Base-by-base conservation (phyloP, 2,113 vertebrate genomes). In the Periophthalmus modestus region DNA sequence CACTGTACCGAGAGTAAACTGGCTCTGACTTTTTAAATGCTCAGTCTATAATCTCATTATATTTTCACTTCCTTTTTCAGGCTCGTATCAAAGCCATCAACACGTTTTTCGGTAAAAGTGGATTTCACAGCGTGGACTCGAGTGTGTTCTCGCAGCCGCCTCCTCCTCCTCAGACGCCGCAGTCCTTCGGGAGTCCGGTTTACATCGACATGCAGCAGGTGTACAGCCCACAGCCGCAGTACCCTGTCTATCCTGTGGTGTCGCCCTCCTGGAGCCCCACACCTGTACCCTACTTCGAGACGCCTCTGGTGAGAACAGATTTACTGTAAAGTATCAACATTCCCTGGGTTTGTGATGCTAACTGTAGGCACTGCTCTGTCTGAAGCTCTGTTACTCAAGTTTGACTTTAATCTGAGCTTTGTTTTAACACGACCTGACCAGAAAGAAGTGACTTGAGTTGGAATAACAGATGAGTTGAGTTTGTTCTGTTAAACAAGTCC, bases 61-160 rank as follows among this genome's bases (percentile, higher is more conserved):
- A 72, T 62, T 39, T 19, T 63, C 48, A 0, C 18, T 52, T 15
- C 61, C 16, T 28, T 18, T 5, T 33, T 16, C 82, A 99, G 97
- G 98, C 98, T 65, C 96, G 98, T 92, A 99, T 99, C 92, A 99
- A 99, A 94, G 97, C 97, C 93, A 98, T 99, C 87, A 99, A 98
- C 91, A 98, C 97, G 0, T 99, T 98, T 91, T 98, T 98, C 91
- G 96, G 97, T 9, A 99, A 98, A 93, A 98, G 97, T 77, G 94
- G 96, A 88, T 99, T 96, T 92, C 92, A 94, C 78, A 93, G 92
- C 4, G 85, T 96, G 90, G 96, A 98, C 87, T 95, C 95, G 28
- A 93, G 90, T 34, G 88, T 96, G 82, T 99, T 96, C 82, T 89
- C 91, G 74, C 98, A 95, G 0, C 89, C 95, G 73, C 95, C 95